These are phyloP conservation scores for Cotesia glomerata DNA, from an alignment of 1,140 invertebrate species.

Conservation along the genomic window DNA sequence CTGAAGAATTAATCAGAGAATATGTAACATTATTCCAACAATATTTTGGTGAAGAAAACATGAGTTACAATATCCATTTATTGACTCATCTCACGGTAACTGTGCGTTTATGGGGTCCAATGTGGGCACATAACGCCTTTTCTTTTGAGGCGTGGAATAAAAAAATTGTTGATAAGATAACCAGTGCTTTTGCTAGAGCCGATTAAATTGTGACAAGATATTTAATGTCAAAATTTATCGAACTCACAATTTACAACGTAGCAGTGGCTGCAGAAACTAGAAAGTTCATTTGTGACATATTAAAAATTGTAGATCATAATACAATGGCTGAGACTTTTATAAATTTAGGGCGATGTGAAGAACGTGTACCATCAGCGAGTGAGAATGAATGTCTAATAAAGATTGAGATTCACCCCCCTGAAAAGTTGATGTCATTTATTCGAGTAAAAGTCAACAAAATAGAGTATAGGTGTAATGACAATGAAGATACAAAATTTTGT, in stretches of 20 bases:
- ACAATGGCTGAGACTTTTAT: background rate
- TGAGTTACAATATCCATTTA: slow-evolving; percentile 30
- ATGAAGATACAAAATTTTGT: background rate
- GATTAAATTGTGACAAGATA: slow-evolving; percentile 24
- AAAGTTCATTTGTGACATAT: too few species aligned
- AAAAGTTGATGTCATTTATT: background rate
- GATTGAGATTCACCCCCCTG: background rate
- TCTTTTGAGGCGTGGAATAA: slow-evolving; percentile 31
- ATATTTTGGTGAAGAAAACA: slow-evolving; percentile 22
- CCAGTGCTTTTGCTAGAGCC: slow-evolving; percentile 16
- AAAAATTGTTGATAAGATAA: slow-evolving; percentile 21
- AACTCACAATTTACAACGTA: background rate
- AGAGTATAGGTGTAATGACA: background rate
- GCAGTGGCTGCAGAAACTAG: too few species aligned
- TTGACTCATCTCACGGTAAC: slow-evolving; percentile 26
- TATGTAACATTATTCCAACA: slow-evolving; percentile 18
- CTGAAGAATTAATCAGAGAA: slow-evolving; percentile 15
- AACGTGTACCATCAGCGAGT: background rate
- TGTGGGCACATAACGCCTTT: slow-evolving; percentile 22
- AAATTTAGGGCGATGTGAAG: background rate
- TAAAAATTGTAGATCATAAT: too few species aligned
- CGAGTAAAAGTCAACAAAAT: background rate
- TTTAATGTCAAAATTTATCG: slow-evolving; percentile 25
- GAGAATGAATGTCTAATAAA: background rate
- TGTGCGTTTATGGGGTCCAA: slow-evolving; percentile 22